phyloP scores from a whole-genome alignment of 2,888 invertebrate genomes.

The Xestoiulus laeticollis region DNA sequence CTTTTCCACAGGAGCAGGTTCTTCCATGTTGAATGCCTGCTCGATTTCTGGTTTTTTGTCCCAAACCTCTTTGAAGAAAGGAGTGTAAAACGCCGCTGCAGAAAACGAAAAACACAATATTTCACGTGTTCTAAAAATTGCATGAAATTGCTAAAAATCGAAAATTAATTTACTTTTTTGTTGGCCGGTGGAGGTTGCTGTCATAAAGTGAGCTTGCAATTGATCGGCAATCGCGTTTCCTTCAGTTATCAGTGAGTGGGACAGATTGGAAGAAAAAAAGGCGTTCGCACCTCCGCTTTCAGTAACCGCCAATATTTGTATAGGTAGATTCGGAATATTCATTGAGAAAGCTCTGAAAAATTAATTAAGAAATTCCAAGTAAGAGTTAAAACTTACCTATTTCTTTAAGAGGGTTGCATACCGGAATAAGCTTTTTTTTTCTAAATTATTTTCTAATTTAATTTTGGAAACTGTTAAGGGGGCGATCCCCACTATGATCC shows the following conservation, averaged over 20 bases:
- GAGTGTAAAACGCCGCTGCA: constrained; percentile 90
- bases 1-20: constrained; percentile 66
- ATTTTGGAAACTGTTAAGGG: too few relatives aligned
- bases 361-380: constrained; percentile 39
- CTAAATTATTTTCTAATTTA: too few relatives aligned
- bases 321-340: constrained; percentile 90
- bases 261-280: constrained; percentile 88
- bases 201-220: constrained; percentile 90
- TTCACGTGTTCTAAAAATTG: background rate
- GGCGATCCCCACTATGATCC: too few relatives aligned
- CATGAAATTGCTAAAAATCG: background rate
- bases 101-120: constrained; percentile 56
- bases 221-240: constrained; percentile 92
- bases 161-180: constrained; percentile 77
- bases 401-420: too few relatives aligned
- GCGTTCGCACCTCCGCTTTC: constrained; percentile 85
- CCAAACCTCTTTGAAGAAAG: constrained; percentile 96
- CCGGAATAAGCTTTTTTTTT: too few relatives aligned
- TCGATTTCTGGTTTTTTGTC: constrained; percentile 95
- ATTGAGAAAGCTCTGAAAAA: constrained; percentile 84
- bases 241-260: constrained; percentile 89
- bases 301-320: constrained; percentile 93
- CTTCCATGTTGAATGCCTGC: constrained; percentile 88
- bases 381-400: background rate
- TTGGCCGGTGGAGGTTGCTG: constrained; percentile 83